Evolutionary conservation across 64 coral and sea anemone genomes (phyloP).

Genomic region (Actinia equina): DNA sequence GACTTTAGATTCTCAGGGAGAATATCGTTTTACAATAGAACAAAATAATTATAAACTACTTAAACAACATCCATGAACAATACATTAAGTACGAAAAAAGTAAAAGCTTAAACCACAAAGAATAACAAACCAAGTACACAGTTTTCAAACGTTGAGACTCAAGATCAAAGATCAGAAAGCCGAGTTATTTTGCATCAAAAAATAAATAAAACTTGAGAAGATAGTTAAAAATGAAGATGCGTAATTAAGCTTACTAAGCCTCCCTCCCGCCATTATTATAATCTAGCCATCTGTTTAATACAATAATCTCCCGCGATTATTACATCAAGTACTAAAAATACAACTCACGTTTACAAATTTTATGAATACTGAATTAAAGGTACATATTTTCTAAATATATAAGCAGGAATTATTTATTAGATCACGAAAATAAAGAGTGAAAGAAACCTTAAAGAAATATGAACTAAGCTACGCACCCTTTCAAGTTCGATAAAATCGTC

Average conservation of each 20-base stretch:
- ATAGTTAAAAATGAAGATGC: not conserved
- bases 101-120: too few relatives aligned
- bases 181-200: too few relatives aligned
- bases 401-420: not conserved
- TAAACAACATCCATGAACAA: too few relatives aligned
- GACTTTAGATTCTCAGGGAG: too few relatives aligned
- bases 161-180: not conserved
- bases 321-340: slow-evolving; percentile 9
- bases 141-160: too few relatives aligned
- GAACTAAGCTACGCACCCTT: slow-evolving; percentile 52
- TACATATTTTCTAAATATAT: not conserved
- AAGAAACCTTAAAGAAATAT: not conserved
- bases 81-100: too few relatives aligned
- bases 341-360: not conserved
- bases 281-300: not conserved
- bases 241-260: not conserved
- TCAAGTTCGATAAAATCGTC: slow-evolving; percentile 96
- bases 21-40: too few relatives aligned
- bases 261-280: not conserved
- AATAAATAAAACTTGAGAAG: not conserved
- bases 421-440: not conserved
- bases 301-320: not conserved
- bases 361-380: not conserved
- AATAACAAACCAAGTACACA: too few relatives aligned
- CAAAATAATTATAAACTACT: too few relatives aligned